Evolutionary conservation across 1,140 invertebrate genomes (phyloP).

Genomic region (Dinothrombium tinctorium): DNA sequence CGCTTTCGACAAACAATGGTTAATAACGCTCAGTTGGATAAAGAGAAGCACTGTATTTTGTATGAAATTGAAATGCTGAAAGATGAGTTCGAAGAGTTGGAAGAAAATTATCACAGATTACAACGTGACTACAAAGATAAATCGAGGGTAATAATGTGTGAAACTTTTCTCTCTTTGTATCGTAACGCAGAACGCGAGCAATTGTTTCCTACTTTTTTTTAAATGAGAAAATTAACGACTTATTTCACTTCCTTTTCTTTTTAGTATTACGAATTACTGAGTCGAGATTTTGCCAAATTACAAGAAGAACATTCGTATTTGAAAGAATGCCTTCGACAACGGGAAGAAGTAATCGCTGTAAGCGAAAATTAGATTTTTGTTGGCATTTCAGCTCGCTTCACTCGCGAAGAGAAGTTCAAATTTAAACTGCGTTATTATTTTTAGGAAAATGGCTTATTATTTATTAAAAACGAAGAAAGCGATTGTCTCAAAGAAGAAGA

Average conservation of each 20-base stretch:
- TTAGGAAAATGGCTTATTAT: background rate
- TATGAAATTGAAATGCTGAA: conserved; percentile 92
- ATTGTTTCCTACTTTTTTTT: background rate
- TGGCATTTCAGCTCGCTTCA: background rate
- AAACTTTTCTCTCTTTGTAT: background rate
- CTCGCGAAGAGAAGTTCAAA: background rate
- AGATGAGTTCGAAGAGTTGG: conserved; percentile 81
- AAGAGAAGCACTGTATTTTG: conserved; percentile 79
- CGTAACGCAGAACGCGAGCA: too few relatives aligned
- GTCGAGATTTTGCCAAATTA: conserved; percentile 48
- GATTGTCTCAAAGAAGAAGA: background rate
- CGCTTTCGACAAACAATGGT: too few relatives aligned
- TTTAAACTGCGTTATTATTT: background rate
- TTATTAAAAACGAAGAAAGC: background rate
- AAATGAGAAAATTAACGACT: background rate
- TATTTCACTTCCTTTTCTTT: conserved; percentile 13
- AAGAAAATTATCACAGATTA: conserved; percentile 57
- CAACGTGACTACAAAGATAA: conserved; percentile 70
- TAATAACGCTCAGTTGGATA: conserved; percentile 88
- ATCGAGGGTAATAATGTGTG: conserved; percentile 33
- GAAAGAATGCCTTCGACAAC: conserved; percentile 42
- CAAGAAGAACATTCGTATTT: conserved; percentile 43
- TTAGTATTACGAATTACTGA: conserved; percentile 57
- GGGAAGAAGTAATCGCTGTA: conserved; percentile 56
- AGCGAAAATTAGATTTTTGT: conserved; percentile 12